These are phyloP conservation scores for Empis livida DNA, from an alignment of 2,888 invertebrate genomes.

Conservation along the genomic window DNA sequence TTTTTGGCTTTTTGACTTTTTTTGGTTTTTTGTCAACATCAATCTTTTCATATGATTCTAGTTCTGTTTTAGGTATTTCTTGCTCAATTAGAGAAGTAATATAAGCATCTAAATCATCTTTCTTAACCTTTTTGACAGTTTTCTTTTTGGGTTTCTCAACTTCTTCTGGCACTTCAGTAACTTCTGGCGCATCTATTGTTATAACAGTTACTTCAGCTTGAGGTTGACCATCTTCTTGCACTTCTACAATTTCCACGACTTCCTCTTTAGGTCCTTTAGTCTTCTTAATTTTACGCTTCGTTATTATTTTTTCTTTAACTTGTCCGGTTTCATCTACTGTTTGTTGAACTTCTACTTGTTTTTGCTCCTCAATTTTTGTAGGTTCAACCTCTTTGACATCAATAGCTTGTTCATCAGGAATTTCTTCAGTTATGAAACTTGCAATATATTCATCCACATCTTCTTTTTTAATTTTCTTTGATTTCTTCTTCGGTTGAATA, in stretches of 20 bases:
- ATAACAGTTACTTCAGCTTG: constrained; percentile 30
- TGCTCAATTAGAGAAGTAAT: constrained; percentile 30
- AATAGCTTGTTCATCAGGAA: constrained; percentile 11
- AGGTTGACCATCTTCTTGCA: constrained; percentile 24
- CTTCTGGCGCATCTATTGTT: constrained; percentile 19
- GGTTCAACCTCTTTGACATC: constrained; percentile 10
- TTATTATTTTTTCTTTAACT: constrained; percentile 12
- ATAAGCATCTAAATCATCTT: constrained; percentile 29
- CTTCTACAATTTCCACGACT: constrained; percentile 26
- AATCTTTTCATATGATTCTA: constrained; percentile 35
- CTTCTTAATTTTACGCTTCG: constrained; percentile 25
- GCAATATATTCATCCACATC: constrained; percentile 24
- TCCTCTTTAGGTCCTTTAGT: constrained; percentile 24
- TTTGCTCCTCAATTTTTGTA: constrained; percentile 7
- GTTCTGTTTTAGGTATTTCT: constrained; percentile 32
- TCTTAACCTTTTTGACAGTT: constrained; percentile 26
- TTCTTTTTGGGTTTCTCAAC: constrained; percentile 21
- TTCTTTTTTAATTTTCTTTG: constrained; percentile 22
- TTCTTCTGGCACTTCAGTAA: not conserved
- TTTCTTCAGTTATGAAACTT: constrained; percentile 1
- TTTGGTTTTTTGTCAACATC: constrained; percentile 28
- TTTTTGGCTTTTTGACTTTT: constrained; percentile 23
- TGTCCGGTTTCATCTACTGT: constrained; percentile 13
- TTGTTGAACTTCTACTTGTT: constrained; percentile 5
- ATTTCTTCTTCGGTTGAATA: constrained; percentile 15